Evolutionary conservation across 2,113 vertebrate genomes (phyloP).

Genomic region (Chloropsis hardwickii): DNA sequence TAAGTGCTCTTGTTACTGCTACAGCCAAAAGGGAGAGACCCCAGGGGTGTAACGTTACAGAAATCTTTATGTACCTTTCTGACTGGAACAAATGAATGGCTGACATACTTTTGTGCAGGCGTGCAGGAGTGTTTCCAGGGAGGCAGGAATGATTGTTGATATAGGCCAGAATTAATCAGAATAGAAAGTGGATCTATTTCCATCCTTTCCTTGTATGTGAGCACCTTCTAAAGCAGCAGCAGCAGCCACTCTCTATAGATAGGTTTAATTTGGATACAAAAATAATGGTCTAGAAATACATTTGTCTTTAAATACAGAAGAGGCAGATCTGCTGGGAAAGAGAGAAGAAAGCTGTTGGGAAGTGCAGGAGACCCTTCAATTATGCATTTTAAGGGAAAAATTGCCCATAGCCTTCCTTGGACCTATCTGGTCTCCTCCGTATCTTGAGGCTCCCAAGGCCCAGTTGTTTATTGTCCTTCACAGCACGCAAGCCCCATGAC

Average conservation of each 20-base stretch:
- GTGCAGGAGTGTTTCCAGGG: not conserved
- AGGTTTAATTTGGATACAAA: not conserved
- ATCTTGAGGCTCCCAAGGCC: not conserved
- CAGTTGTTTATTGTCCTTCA: not conserved
- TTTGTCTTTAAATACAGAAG: not conserved
- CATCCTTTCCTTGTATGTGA: not conserved
- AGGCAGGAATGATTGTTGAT: not conserved
- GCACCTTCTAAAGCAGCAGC: not conserved
- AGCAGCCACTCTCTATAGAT: not conserved
- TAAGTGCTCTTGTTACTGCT: not conserved
- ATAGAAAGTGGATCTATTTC: not conserved
- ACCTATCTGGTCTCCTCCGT: not conserved
- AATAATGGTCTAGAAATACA: not conserved
- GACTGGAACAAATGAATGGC: not conserved
- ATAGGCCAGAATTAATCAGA: not conserved
- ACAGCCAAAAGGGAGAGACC: not conserved
- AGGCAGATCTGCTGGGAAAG: not conserved
- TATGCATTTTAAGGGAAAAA: not conserved
- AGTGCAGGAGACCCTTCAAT: not conserved
- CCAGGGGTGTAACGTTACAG: not conserved
- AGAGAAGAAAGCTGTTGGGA: not conserved
- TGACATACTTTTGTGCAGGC: not conserved
- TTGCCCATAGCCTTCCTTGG: not conserved
- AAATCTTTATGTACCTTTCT: not conserved
- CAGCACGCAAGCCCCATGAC: rapidly evolving